Evolutionary conservation across 2,797 vertebrate species (phyloP), one percentile per base, ranked within the genome.

Genomic region (Numenius phaeopus): DNA sequence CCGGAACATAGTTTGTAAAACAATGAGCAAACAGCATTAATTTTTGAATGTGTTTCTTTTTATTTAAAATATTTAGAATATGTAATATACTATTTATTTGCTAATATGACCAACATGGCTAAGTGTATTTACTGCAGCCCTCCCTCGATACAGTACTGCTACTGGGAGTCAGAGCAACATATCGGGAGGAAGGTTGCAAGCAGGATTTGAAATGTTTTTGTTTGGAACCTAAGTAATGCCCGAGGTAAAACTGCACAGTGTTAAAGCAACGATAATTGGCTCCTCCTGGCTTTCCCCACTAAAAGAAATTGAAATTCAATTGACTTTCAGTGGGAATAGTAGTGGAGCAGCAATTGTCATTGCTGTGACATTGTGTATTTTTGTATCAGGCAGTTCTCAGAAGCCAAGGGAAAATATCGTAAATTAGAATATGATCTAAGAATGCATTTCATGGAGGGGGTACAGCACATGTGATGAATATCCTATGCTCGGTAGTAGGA

Each of bases 281-380:
- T 98, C 94, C 96, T 98, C 91, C 92, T 98, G 97, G 89, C 94
- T 97, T 97, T 98, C 50, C 14, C 61, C 73, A 80, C 42, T 94
- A 94, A 97, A 98, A 96, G 75, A 95, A 98, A 98, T 98, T 98
- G 97, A 98, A 98, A 98, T 97, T 97, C 97, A 97, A 95, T 98
- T 96, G 97, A 94, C 91, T 97, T 97, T 93, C 93, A 88, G 23
- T 92, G 94, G 69, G 91, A 97, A 89, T 95, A 96, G 94, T 82
- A 94, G 88, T 90, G 79, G 77, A 97, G 88, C 58, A 86, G 94
- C 96, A 97, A 95, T 97, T 98, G 98, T 97, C 97, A 97, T 97
- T 98, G 97, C 92, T 96, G 57, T 96, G 97, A 98, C 97, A 97
- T 98, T 98, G 95, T 95, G 66, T 94, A 32, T 91, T 97, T 97